phyloP scores from a whole-genome alignment of 2,888 invertebrate species.

The Meganola albula region DNA sequence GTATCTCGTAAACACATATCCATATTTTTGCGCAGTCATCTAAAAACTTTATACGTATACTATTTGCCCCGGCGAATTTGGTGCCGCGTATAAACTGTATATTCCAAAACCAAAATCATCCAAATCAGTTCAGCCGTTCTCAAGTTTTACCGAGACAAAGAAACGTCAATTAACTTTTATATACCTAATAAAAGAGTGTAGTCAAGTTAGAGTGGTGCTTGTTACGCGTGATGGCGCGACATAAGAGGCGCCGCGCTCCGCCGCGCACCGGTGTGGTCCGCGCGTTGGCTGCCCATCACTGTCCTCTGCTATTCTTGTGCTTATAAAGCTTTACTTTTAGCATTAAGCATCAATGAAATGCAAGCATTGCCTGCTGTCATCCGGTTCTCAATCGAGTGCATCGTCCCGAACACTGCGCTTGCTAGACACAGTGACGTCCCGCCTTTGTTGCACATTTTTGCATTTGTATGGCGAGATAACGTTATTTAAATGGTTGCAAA shows the following conservation, averaged over 20 bases:
- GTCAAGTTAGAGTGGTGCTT: background rate
- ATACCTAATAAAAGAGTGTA: no score
- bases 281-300: constrained; percentile 48
- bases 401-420: constrained; percentile 50
- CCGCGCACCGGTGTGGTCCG: constrained; percentile 58
- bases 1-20: no score
- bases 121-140: no score
- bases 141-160: no score
- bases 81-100: no score
- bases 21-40: no score
- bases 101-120: no score
- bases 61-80: no score
- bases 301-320: constrained; percentile 49
- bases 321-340: constrained; percentile 48
- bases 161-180: no score
- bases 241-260: constrained; percentile 51
- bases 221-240: constrained; percentile 34
- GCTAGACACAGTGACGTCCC: constrained; percentile 68
- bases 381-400: constrained; percentile 68
- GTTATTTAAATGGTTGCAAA: no score
- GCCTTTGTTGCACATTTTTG: constrained; percentile 32
- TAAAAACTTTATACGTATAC: no score
- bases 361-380: constrained; percentile 58
- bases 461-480: no score
- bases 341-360: constrained; percentile 60